Evolutionary conservation across 2,888 invertebrate species (phyloP), one percentile per base, ranked within the genome.

Genomic region (Fragum whitleyi): DNA sequence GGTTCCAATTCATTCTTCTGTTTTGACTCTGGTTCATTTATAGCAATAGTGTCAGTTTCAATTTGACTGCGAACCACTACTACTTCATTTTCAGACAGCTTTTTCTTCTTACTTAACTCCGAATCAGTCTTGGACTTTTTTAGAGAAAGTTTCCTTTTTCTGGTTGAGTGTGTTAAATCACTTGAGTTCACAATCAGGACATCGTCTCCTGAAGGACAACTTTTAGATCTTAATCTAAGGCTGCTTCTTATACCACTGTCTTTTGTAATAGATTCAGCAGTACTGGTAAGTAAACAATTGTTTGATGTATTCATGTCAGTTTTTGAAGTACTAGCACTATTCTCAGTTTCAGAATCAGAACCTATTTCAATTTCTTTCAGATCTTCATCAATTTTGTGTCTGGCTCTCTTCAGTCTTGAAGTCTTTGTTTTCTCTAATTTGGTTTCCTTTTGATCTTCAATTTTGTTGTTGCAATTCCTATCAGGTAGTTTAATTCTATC

Each of bases 111-210:
- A n/a, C 9, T 32, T 23, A 61, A 29, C 69, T 76, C 69, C 21
- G 47, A 21, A 6, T 80, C 76, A 70, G 72, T 72, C 21, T 80
- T 80, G 57, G 68, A 55, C 53, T 72, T 76, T 57, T 72, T 79
- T 0, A 76, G 61, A 9, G 74, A 57, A 29, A 74, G 51, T 71
- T 74, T 79, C 14, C 71, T 65, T 29, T 69, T 78, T 39, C 29
- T 39, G n/a, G 21, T 36, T 42, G n/a, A n/a, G 9, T 7, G 19
- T 21, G 28, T 16, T 0, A 29, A 26, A 19, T 23, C 71, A 32
- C 59, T 67, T 47, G 23, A 21, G 9, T 47, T 16, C 5, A 47
- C 11, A 23, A 42, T 47, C 23, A 42, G 11, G 11, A 11, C 42
- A 42, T 42, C 23, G 1, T 42, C 67, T 16, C 36, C 67, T 42